Evolutionary conservation across 2,113 vertebrate species (phyloP).

Genomic region (Crocuta crocuta): DNA sequence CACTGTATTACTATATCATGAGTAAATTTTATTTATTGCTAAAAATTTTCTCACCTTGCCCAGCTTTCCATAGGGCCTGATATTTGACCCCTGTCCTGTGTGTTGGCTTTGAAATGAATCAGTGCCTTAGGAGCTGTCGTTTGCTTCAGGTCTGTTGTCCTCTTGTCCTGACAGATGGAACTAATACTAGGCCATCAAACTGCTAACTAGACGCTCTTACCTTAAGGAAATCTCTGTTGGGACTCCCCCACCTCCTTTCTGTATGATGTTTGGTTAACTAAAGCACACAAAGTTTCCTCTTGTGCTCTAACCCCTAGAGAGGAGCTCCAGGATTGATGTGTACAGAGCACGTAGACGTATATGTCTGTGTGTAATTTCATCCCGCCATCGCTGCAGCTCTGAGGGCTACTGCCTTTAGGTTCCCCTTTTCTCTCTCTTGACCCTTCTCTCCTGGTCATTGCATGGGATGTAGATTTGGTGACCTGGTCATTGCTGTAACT

Average conservation of each 20-base stretch:
- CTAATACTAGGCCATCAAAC: not conserved
- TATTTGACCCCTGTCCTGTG: not conserved
- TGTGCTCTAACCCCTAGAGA: slow-evolving; percentile 51
- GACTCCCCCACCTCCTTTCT: not conserved
- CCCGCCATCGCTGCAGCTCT: not conserved
- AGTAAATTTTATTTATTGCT: slow-evolving; percentile 34
- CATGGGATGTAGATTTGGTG: slow-evolving; percentile 7
- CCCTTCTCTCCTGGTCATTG: not conserved
- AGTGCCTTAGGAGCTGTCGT: not conserved
- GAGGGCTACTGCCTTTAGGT: not conserved
- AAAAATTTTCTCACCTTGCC: not conserved
- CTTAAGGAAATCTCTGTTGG: not conserved
- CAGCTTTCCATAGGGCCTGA: not conserved
- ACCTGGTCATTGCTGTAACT: not conserved
- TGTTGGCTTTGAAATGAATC: slow-evolving; percentile 35
- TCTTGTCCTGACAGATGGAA: not conserved
- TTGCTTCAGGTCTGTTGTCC: not conserved
- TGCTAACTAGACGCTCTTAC: not conserved
- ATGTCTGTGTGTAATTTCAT: slow-evolving; percentile 68
- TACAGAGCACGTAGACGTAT: not conserved
- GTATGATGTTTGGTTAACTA: slow-evolving; percentile 53
- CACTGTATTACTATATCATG: not conserved
- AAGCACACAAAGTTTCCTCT: slow-evolving; percentile 46
- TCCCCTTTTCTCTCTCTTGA: not conserved
- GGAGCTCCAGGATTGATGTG: slow-evolving; percentile 29